Evolutionary conservation across 2,113 vertebrate species (phyloP).

Genomic region (Riparia riparia): DNA sequence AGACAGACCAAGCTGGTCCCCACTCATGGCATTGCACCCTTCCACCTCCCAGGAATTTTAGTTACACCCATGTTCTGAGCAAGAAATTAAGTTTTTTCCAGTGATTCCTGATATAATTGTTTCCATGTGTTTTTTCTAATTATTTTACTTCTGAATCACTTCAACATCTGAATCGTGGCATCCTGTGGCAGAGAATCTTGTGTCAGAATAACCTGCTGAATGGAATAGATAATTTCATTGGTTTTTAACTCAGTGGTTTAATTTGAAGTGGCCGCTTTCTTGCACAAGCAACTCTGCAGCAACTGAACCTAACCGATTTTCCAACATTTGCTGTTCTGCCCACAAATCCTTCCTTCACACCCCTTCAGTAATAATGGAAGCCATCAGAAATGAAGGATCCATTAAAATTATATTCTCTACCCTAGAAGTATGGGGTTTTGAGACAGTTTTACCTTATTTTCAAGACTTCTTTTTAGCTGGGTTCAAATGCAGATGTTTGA

Average conservation of each 20-base stretch:
- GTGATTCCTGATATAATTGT: neutral
- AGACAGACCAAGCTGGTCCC: neutral
- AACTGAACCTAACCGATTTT: neutral
- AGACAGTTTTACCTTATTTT: neutral
- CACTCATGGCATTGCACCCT: fast-evolving
- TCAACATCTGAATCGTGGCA: neutral
- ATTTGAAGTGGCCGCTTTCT: neutral
- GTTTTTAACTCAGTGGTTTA: neutral
- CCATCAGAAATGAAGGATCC: neutral
- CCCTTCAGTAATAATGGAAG: neutral
- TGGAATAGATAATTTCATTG: neutral
- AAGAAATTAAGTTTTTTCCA: neutral
- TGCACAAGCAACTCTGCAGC: neutral
- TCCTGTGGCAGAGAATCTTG: neutral
- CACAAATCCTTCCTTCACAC: neutral
- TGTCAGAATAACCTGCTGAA: neutral
- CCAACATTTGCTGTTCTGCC: neutral
- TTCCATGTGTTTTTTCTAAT: neutral
- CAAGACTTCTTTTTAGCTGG: neutral
- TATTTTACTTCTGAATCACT: neutral
- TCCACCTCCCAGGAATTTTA: neutral
- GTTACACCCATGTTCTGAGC: fast-evolving
- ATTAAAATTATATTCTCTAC: neutral
- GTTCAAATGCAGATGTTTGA: neutral
- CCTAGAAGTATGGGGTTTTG: neutral